Evolutionary conservation across 2,797 vertebrate genomes (phyloP).

Genomic region (Apodemus agrarius): DNA sequence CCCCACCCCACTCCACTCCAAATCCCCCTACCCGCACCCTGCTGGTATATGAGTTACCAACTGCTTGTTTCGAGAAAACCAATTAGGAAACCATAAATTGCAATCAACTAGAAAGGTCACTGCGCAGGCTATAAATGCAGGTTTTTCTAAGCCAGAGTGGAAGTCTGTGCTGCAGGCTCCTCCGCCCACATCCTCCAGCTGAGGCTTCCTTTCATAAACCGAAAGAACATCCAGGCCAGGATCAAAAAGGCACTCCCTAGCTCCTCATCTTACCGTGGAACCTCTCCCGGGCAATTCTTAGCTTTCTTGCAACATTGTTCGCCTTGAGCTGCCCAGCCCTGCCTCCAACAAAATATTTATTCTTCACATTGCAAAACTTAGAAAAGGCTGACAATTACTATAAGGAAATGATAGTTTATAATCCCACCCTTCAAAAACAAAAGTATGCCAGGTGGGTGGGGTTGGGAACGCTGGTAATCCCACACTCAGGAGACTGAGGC

Average conservation of each 20-base stretch:
- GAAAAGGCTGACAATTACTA: constrained; percentile 38
- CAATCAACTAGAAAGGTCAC: constrained; percentile 50
- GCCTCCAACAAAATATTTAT: not conserved
- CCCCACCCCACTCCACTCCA: too few species aligned
- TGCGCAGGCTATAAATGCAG: constrained; percentile 65
- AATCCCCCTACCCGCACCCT: not conserved
- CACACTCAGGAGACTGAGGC: not conserved
- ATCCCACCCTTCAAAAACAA: not conserved
- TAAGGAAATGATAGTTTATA: not conserved
- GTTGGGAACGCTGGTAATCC: not conserved
- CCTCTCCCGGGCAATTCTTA: not conserved
- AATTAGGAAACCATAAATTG: constrained; percentile 76
- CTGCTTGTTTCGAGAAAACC: constrained; percentile 71
- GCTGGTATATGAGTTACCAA: constrained; percentile 19
- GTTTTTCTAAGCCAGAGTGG: not conserved
- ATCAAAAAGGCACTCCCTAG: not conserved
- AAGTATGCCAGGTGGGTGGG: not conserved
- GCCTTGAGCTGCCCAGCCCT: not conserved
- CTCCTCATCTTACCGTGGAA: not conserved
- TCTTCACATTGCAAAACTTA: constrained; percentile 26
- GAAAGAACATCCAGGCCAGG: not conserved
- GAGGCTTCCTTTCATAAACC: constrained; percentile 19
- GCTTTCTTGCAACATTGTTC: not conserved
- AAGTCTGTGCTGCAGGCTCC: not conserved
- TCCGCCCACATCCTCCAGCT: not conserved